Percentiles rank a stretch among this genome's conserved stretches.
phyloP scores from a whole-genome alignment of 2,888 invertebrate species.

The Agrypnus murinus region DNA sequence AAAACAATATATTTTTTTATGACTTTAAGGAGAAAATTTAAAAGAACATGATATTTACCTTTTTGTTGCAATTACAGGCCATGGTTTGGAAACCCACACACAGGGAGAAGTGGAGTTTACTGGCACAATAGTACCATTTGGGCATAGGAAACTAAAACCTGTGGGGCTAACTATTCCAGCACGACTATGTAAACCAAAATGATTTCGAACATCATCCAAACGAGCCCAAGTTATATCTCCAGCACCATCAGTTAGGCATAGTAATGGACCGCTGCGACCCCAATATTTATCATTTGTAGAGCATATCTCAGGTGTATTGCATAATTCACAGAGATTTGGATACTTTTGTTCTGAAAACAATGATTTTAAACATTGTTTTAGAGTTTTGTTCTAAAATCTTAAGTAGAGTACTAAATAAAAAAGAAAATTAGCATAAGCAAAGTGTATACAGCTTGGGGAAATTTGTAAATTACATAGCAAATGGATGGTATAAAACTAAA shows the following conservation, averaged over 20 bases:
- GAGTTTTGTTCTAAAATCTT: too few species aligned
- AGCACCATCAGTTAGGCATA: slow-evolving; percentile 84
- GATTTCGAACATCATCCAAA: slow-evolving; percentile 78
- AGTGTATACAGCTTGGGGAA: too few species aligned
- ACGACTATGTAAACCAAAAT: slow-evolving; percentile 76
- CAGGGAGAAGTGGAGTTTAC: slow-evolving; percentile 78
- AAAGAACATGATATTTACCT: slow-evolving; percentile 69
- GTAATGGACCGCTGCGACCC: slow-evolving; percentile 86
- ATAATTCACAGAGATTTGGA: slow-evolving; percentile 82
- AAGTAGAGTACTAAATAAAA: too few species aligned
- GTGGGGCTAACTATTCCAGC: slow-evolving; percentile 68
- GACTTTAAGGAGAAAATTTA: too few species aligned
- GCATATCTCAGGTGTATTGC: slow-evolving; percentile 78
- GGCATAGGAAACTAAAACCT: slow-evolving; percentile 83
- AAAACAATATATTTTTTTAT: background rate
- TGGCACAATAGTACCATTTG: slow-evolving; percentile 81
- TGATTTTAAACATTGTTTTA: background rate
- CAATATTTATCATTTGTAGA: slow-evolving; percentile 84
- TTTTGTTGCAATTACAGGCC: slow-evolving; percentile 83
- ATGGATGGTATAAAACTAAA: too few species aligned
- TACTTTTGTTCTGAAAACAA: slow-evolving; percentile 76
- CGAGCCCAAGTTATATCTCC: slow-evolving; percentile 91
- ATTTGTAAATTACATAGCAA: too few species aligned
- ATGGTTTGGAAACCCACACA: slow-evolving; percentile 86
- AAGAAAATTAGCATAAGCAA: too few species aligned